These are phyloP conservation scores for Conomelus anceps DNA, from an alignment of 2,888 invertebrate species.

Conservation along the genomic window DNA sequence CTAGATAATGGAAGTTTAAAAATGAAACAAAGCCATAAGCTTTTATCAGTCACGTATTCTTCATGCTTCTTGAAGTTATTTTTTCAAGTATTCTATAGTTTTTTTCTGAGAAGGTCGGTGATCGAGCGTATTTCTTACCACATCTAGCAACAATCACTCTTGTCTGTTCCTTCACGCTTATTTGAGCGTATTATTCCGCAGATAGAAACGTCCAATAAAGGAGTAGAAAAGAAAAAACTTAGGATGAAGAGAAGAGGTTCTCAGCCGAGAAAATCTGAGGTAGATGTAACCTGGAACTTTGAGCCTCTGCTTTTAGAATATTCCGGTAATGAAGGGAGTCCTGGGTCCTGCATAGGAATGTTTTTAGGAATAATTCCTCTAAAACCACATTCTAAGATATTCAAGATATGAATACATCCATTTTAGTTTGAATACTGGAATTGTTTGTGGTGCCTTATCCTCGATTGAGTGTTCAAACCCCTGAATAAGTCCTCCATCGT, in stretches of 20 bases:
- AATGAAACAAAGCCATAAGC: background rate
- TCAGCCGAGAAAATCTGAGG: background rate
- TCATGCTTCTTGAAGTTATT: background rate
- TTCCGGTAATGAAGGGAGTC: no score
- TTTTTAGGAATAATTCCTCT: no score
- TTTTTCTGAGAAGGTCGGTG: background rate
- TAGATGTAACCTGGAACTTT: background rate
- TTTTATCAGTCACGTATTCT: background rate
- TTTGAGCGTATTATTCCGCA: background rate
- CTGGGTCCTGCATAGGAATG: no score
- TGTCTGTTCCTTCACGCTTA: background rate
- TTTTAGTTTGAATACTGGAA: no score
- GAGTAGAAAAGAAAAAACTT: background rate
- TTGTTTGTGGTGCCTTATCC: no score
- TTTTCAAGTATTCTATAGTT: background rate
- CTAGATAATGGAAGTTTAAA: background rate
- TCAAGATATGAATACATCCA: no score
- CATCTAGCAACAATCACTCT: background rate
- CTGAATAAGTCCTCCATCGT: no score
- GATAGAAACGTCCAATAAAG: background rate
- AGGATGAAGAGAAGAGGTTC: background rate
- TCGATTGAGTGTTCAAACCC: no score
- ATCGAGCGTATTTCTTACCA: background rate
- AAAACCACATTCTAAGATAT: no score
- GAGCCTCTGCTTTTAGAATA: background rate